These are phyloP conservation scores for Hydractinia symbiolongicarpus DNA, from an alignment of 30 jellyfish, hydroid and myxozoan genomes.

Conservation along the genomic window DNA sequence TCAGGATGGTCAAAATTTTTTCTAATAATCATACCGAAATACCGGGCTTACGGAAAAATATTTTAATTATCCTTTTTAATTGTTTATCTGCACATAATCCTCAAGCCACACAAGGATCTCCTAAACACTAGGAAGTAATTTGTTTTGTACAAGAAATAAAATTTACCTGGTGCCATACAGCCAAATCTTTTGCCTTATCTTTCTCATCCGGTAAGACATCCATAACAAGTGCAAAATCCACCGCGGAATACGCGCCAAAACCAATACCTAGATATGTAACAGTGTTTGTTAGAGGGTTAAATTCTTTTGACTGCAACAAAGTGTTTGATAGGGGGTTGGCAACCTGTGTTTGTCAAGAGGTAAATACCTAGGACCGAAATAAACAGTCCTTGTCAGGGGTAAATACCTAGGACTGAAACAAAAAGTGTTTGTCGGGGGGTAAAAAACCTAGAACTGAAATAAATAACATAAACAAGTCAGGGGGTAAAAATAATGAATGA, in stretches of 20 bases:
- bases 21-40: too few species aligned
- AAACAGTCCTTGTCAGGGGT: too few species aligned
- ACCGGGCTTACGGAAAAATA: too few species aligned
- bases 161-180: conserved; percentile 96
- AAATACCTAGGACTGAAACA: conserved; percentile 42
- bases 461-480: background rate
- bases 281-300: background rate
- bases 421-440: background rate
- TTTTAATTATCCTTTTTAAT: too few species aligned
- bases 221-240: conserved; percentile 91
- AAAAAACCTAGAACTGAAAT: background rate
- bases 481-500: too few species aligned
- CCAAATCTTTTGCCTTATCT: conserved; percentile 97
- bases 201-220: conserved; percentile 87
- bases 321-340: background rate
- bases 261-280: conserved; percentile 64
- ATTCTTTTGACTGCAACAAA: background rate
- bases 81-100: too few species aligned
- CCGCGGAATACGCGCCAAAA: conserved; percentile 95
- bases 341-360: background rate
- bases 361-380: too few species aligned
- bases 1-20: too few species aligned
- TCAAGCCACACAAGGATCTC: too few species aligned
- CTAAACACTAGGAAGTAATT: too few species aligned
- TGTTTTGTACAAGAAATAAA: too few species aligned